Conservation (phyloP, 2,888 invertebrate genomes). For the Hypomecis punctinalis region DNA sequence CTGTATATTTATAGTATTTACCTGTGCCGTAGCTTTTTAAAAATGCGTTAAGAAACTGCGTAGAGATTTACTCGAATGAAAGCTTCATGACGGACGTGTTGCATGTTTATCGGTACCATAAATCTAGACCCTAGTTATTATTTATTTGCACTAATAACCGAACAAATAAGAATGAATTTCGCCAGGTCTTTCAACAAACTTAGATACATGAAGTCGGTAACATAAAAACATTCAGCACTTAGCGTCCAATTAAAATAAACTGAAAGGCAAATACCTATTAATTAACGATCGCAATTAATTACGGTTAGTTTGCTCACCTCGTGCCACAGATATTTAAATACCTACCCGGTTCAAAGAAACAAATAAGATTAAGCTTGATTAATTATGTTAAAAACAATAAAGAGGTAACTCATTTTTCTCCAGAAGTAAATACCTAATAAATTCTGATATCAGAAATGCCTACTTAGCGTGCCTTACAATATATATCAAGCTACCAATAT, state of each 20-base stretch:
- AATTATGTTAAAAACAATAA: not conserved
- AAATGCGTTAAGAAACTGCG: slow-evolving; percentile 44
- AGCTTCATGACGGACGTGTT: slow-evolving; percentile 13
- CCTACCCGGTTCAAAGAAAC: slow-evolving; percentile 22
- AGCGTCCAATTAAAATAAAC: slow-evolving; percentile 40
- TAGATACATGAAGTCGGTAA: slow-evolving; percentile 7
- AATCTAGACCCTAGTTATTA: slow-evolving; percentile 3
- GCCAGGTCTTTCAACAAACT: slow-evolving; percentile 13
- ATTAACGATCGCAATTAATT: slow-evolving; percentile 39
- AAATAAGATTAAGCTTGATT: slow-evolving; percentile 7
- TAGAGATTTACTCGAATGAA: slow-evolving; percentile 23
- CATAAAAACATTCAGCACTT: slow-evolving; percentile 33
- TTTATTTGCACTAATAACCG: slow-evolving; percentile 7
- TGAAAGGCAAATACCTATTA: slow-evolving; percentile 39
- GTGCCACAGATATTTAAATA: slow-evolving; percentile 26
- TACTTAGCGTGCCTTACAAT: too few species aligned
- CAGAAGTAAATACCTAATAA: too few species aligned
- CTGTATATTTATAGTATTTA: slow-evolving; percentile 56
- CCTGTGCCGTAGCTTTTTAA: slow-evolving; percentile 37
- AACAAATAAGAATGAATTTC: slow-evolving; percentile 10
- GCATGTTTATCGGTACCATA: slow-evolving; percentile 8
- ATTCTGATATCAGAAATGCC: too few species aligned
- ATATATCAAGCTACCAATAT: too few species aligned
- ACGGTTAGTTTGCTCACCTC: slow-evolving; percentile 35
- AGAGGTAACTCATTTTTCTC: too few species aligned